Base-by-base conservation (phyloP, 2,113 vertebrate genomes). In the Epinephelus cyanopodus region DNA sequence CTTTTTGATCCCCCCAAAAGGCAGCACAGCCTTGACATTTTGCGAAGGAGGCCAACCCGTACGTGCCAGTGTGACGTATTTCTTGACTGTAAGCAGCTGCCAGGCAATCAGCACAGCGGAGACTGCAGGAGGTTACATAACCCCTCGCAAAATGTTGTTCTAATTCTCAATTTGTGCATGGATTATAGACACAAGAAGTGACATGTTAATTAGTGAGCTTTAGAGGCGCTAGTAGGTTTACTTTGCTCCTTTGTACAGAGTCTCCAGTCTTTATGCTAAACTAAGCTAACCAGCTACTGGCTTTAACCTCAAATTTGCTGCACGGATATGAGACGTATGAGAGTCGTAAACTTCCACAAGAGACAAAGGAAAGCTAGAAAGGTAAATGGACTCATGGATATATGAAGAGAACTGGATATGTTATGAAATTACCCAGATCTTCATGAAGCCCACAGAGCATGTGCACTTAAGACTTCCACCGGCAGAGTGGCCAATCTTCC, bases 221-320 rank as follows among this genome's bases (percentile, higher is more conserved):
- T 12, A 18, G 14, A 45, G 15, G 53, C 45, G 54, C 5, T 57
- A 15, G 15, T 27, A 19, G 25, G 39, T 29, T 10, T 23, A 21
- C 12, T 58, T 27, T 12, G 23, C 18, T n/a, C 33, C 8, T 57
- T 71, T 58, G n/a, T 2, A 54, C 19, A 23, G 29, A 39, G 29
- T 73, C 47, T 60, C 25, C 23, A n/a, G 12, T 61, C 17, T 48
- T 65, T 25, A 45, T 64, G 62, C 62, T 65, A 65, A 25, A 42
- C 6, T 63, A 13, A 42, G 10, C 61, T 66, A 65, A 65, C 63
- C 21, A 25, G 54, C 54, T 60, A 0, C 10, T 45, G 9, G 42
- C 42, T 45, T 8, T 45, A 60, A 54, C 37, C 47, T 12, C 23
- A 47, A 15, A 17, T 19, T 45, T 18, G 42, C 21, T 7, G 5